These are phyloP conservation scores for Macrosiphum euphorbiae DNA, from an alignment of 2,888 invertebrate genomes.

Conservation along the genomic window DNA sequence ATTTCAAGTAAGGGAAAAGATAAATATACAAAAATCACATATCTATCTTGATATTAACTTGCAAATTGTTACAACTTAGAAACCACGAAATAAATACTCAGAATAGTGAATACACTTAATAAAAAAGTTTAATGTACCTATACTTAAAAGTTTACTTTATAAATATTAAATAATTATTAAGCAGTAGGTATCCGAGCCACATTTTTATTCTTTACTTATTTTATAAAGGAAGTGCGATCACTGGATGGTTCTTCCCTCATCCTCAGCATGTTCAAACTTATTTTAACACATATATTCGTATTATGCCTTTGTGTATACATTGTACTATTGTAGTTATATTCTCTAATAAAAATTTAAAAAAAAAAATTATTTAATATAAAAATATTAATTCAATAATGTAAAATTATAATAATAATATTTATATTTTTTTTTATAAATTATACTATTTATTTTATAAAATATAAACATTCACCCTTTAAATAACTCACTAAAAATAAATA, in stretches of 20 bases:
- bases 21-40: neutral
- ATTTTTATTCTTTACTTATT: neutral
- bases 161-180: neutral
- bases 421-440: neutral
- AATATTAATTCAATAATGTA: too few relatives aligned
- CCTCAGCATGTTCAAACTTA: too few relatives aligned
- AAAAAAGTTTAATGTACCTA: neutral
- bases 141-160: neutral
- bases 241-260: too few relatives aligned
- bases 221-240: too few relatives aligned
- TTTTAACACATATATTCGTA: too few relatives aligned
- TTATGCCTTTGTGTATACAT: too few relatives aligned
- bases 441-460: neutral
- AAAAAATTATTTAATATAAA: neutral
- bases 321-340: too few relatives aligned
- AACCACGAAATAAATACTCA: neutral
- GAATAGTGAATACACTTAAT: neutral
- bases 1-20: neutral
- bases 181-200: neutral
- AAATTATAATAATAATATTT: neutral
- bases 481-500: neutral
- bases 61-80: neutral
- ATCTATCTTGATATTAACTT: neutral
- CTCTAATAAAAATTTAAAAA: too few relatives aligned
- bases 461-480: neutral